phyloP scores from a whole-genome alignment of 1,140 invertebrate species.

The Penaeus japonicus region DNA sequence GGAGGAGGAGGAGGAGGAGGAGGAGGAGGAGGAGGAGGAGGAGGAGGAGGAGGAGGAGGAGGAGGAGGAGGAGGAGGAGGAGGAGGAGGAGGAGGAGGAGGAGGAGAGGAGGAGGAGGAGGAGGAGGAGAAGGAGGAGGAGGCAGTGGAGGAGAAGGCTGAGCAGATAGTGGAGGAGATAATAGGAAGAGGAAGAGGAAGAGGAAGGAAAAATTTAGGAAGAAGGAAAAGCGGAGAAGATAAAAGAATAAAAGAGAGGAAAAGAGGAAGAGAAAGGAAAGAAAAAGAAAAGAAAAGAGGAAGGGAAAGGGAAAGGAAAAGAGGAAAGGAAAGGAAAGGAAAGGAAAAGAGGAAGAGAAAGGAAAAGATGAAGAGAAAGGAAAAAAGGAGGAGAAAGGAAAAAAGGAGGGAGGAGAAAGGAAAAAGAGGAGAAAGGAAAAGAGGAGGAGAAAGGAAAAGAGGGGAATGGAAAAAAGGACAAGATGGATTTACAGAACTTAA shows the following conservation, averaged over 20 bases:
- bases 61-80: too few relatives aligned
- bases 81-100: too few relatives aligned
- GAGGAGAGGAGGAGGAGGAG: too few relatives aligned
- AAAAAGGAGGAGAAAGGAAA: not conserved
- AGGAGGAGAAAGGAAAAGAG: not conserved
- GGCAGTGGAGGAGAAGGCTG: too few relatives aligned
- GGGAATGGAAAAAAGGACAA: too few relatives aligned
- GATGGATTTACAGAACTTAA: too few relatives aligned
- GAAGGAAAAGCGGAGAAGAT: not conserved
- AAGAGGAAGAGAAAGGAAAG: not conserved
- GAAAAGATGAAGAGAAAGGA: not conserved
- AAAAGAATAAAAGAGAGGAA: not conserved
- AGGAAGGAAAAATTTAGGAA: not conserved
- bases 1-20: too few relatives aligned
- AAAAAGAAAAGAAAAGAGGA: not conserved
- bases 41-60: too few relatives aligned
- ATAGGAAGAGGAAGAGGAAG: not conserved
- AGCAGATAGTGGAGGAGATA: slow-evolving; percentile 58
- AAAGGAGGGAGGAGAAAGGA: not conserved
- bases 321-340: not conserved
- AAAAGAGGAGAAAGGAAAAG: not conserved
- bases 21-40: too few relatives aligned
- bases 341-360: not conserved
- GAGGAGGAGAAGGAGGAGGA: too few relatives aligned
- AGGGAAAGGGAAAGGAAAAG: not conserved